Conservation (phyloP, 1,140 invertebrate species). For the Helicoverpa armigera region DNA sequence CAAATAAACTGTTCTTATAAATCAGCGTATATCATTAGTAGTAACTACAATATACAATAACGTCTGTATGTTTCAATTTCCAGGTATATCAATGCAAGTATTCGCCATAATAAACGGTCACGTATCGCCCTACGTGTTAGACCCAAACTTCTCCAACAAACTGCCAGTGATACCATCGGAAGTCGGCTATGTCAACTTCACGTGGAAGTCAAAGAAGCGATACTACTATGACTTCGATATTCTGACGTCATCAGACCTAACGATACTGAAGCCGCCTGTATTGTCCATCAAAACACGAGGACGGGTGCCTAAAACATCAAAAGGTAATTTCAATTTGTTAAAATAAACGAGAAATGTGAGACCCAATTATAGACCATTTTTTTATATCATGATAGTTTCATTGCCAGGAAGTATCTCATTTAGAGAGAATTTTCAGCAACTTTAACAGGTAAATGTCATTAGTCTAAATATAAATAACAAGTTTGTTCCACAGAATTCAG, state of each 20-base stretch:
- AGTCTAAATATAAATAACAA: constrained; percentile 24
- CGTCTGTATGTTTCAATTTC: constrained; percentile 57
- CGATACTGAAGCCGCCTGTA: constrained; percentile 93
- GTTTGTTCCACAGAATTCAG: constrained; percentile 92
- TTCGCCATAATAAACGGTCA: constrained; percentile 95
- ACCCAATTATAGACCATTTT: not conserved
- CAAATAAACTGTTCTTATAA: too few relatives aligned
- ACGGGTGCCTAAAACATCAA: constrained; percentile 93
- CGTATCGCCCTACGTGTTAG: constrained; percentile 94
- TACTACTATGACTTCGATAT: constrained; percentile 96
- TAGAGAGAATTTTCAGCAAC: not conserved
- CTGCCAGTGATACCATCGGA: constrained; percentile 96
- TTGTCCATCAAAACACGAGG: constrained; percentile 95
- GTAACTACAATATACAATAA: too few relatives aligned
- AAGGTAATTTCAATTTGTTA: constrained; percentile 87
- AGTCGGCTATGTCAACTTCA: constrained; percentile 96
- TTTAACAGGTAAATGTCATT: constrained; percentile 11
- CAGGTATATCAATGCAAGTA: constrained; percentile 95
- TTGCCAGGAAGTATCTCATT: constrained; percentile 6
- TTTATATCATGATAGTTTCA: not conserved
- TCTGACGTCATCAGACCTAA: constrained; percentile 93
- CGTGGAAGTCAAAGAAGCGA: constrained; percentile 95
- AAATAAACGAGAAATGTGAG: not conserved
- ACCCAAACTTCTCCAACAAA: constrained; percentile 96
- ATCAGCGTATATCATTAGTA: not conserved